Evolutionary conservation across 2,888 invertebrate genomes (phyloP), one percentile per base, ranked within the genome.

Genomic region (Ochlodes sylvanus): DNA sequence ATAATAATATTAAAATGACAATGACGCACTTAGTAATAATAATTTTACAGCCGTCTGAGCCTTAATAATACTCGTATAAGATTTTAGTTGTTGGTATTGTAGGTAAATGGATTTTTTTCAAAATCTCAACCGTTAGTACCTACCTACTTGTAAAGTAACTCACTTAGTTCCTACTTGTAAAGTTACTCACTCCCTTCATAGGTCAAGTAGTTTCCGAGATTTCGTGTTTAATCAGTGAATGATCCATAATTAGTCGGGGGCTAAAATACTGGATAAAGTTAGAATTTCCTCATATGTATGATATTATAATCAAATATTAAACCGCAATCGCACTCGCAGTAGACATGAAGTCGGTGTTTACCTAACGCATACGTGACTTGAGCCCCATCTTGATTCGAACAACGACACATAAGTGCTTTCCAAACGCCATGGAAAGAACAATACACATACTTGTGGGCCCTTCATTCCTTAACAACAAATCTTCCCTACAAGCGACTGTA

Each of bases 381-480:
- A 73, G 71, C 75, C 81, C 83, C 83, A 89, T 90, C 88, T 87
- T 87, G 88, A 91, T 90, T 88, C 88, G 81, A 86, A 86, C 88
- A 86, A 84, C 84, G 78, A 80, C 75, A 79, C 84, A 82, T 83
- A 90, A 90, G 89, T 90, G 90, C 85, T 90, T 87, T 85, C 87
- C 87, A 88, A 89, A 90, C 88, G 82, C 82, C 76, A 81, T 75
- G 78, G 80, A 84, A 83, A 83, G 86, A 89, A 91, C 90, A 91
- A 91, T 87, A 81, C 82, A 80, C 81, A 83, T 83, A 88, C 88
- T 88, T 86, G 76, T 79, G 79, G 77, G 84, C 89, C 87, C 89
- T 89, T 89, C 87, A 82, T 84, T 86, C 86, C 80, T 84, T 74
- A 86, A 87, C 88, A 88, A 89, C 89, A 88, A 89, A 89, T 89